These are phyloP conservation scores for Thunnus albacares DNA, from an alignment of 2,797 vertebrate genomes.

Conservation along the genomic window DNA sequence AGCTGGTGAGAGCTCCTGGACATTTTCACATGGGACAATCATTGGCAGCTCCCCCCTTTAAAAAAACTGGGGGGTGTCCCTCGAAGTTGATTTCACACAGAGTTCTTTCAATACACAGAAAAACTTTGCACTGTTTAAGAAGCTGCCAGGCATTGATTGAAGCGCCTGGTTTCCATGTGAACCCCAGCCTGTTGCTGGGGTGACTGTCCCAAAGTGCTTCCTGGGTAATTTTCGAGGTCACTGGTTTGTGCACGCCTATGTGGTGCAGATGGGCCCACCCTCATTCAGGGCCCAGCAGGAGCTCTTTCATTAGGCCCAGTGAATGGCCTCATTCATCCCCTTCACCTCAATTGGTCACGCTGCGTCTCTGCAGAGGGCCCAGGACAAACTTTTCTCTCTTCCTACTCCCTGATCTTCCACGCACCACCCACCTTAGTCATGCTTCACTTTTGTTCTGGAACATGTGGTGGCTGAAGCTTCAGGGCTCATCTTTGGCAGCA, in stretches of 20 bases:
- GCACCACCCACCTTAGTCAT: constrained; percentile 83
- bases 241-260: constrained; percentile 88
- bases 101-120: constrained; percentile 76
- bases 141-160: constrained; percentile 83
- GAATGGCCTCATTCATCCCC: constrained; percentile 88
- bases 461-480: constrained; percentile 63
- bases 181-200: constrained; percentile 86
- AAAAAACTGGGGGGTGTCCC: constrained; percentile 55
- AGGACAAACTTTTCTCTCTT: constrained; percentile 84
- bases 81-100: constrained; percentile 82
- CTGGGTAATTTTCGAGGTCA: constrained; percentile 90
- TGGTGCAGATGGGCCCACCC: constrained; percentile 86
- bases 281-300: constrained; percentile 85
- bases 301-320: constrained; percentile 85
- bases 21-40: constrained; percentile 77
- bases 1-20: constrained; percentile 57
- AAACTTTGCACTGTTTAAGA: constrained; percentile 80
- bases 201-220: constrained; percentile 88
- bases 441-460: constrained; percentile 76
- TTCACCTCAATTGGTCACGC: constrained; percentile 86
- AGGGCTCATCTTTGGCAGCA: constrained; percentile 54
- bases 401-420: constrained; percentile 74
- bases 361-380: constrained; percentile 79
- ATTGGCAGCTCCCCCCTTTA: constrained; percentile 53
- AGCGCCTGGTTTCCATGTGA: constrained; percentile 86